phyloP scores from a whole-genome alignment of 1,140 invertebrate genomes.

The Venturia canescens region DNA sequence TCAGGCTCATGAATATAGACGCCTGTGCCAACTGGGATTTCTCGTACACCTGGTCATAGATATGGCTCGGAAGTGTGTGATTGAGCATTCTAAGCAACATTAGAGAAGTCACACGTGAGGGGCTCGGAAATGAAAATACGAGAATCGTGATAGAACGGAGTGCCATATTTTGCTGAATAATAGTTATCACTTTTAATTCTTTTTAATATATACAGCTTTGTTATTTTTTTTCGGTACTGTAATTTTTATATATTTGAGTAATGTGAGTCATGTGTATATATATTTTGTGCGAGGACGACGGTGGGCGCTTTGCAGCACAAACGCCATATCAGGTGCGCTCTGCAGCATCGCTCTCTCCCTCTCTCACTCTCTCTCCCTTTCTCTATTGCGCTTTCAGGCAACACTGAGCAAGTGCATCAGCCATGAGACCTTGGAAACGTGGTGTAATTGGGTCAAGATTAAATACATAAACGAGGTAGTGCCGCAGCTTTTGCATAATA shows the following conservation, averaged over 20 bases:
- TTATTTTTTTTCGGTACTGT: no score
- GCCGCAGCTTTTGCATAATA: conserved; percentile 25
- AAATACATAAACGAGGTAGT: conserved; percentile 35
- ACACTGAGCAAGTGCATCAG: background rate
- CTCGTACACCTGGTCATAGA: background rate
- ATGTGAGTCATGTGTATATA: background rate
- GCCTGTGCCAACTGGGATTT: conserved; percentile 3
- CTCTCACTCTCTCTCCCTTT: background rate
- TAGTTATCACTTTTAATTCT: no score
- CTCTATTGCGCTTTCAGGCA: background rate
- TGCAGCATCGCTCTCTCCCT: background rate
- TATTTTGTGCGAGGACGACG: background rate
- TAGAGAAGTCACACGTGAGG: background rate
- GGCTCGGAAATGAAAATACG: no score
- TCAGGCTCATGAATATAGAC: conserved; percentile 52
- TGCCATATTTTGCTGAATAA: no score
- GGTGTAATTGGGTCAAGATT: conserved; percentile 43
- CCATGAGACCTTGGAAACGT: conserved; percentile 22
- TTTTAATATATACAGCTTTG: no score
- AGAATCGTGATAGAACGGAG: no score
- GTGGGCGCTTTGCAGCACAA: conserved; percentile 8
- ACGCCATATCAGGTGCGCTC: background rate
- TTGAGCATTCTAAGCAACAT: conserved; percentile 3
- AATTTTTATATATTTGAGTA: no score
- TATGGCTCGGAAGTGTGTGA: conserved; percentile 13